Evolutionary conservation across 2,113 vertebrate species (phyloP).

Genomic region (Marcusenius ussheri): DNA sequence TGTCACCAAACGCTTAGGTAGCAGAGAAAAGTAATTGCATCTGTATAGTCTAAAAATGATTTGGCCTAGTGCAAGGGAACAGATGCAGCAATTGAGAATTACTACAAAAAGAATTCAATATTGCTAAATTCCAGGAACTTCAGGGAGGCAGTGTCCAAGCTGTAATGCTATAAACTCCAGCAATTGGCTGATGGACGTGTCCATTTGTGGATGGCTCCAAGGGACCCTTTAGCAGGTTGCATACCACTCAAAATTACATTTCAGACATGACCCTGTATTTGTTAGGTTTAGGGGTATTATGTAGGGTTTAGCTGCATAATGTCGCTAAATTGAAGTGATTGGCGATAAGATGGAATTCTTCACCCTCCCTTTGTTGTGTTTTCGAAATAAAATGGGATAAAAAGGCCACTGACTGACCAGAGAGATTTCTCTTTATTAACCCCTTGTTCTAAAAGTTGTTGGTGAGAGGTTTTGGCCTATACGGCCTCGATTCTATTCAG

Average conservation of each 20-base stretch:
- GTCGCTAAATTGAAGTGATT: not conserved
- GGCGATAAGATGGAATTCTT: not conserved
- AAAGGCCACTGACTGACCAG: not conserved
- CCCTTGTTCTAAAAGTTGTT: not conserved
- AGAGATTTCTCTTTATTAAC: not conserved
- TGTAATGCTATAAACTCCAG: not conserved
- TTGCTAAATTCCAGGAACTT: not conserved
- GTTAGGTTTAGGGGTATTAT: not conserved
- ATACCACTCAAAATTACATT: not conserved
- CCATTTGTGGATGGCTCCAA: not conserved
- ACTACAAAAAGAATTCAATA: not conserved
- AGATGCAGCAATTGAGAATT: not conserved
- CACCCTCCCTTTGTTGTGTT: not conserved
- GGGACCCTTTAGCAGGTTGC: not conserved
- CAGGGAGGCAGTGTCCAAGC: not conserved
- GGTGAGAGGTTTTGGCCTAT: not conserved
- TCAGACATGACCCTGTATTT: not conserved
- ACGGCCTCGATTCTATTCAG: slow-evolving; percentile 37
- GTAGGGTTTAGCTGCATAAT: not conserved
- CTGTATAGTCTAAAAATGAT: not conserved
- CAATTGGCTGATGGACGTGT: not conserved
- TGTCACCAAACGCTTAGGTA: not conserved
- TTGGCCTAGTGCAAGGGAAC: not conserved
- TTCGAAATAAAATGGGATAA: not conserved
- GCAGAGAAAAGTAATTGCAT: not conserved